Evolutionary conservation across 2,113 vertebrate genomes (phyloP), one percentile per base, ranked within the genome.

Genomic region (Colossoma macropomum): DNA sequence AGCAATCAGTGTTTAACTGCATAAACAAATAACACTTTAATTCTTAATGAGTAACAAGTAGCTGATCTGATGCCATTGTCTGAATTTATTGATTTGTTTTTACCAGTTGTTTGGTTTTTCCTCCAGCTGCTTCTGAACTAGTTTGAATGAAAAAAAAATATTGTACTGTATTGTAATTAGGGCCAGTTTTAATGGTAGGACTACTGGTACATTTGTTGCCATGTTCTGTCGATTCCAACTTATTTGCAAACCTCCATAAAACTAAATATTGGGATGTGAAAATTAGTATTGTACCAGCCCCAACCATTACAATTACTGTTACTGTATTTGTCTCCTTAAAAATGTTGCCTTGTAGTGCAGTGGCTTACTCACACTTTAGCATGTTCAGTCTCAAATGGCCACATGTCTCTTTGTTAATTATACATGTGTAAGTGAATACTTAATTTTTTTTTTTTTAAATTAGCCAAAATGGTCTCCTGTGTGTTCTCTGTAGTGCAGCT

Each of bases 331-430:
- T 72, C 23, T 15, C 34, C 16, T 71, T 71, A n/a, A 71, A 71
- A 71, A 45, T 45, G 38, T 23, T 16, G 15, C 3, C 68, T 60
- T 27, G 13, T 4, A 38, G 32, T 48, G 13, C 28, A 70, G 65
- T 79, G 41, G 16, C 17, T 66, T 17, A 15, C 73, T 34, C 30
- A 70, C 15, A 4, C 11, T 45, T 60, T 23, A 60, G 32, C 34
- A 41, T 30, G 21, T 41, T 41, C n/a, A 13, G 23, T 81, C 27
- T 56, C 21, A 77, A 63, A 81, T 17, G 75, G 73, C 27, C 54
- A 23, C 38, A 71, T 56, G 41, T 79, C 70, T 52, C 66, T 48
- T 75, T 12, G 27, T 81, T 81, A 50, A 81, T 86, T 71, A 50
- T 48, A 56, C 63, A 62, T 34, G 68, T 70, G 19, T 66, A 60